Evolutionary conservation across 2,888 invertebrate species (phyloP).

Genomic region (Hirtodrosophila cameraria): DNA sequence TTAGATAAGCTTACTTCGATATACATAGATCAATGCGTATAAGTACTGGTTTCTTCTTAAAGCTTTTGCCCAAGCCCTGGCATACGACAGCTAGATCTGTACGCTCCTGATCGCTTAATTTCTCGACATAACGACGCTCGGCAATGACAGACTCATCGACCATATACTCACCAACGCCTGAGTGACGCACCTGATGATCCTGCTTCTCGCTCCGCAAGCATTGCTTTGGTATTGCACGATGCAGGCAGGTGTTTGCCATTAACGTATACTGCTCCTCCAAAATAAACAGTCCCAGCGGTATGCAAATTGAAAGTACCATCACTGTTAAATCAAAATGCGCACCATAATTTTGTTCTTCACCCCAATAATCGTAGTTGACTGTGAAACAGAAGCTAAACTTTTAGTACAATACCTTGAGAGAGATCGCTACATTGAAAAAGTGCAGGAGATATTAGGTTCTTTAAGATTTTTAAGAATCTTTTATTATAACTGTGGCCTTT

Average conservation of each 20-base stretch:
- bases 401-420: too few species aligned
- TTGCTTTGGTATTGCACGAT: background rate
- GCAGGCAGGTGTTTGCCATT: background rate
- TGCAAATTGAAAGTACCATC: background rate
- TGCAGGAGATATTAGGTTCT: too few species aligned
- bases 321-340: constrained; percentile 8
- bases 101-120: constrained; percentile 10
- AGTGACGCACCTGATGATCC: constrained; percentile 2
- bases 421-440: background rate
- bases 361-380: constrained; percentile 24
- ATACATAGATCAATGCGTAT: constrained; percentile 49
- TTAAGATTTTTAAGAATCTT: too few species aligned
- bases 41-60: constrained; percentile 8
- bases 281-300: constrained; percentile 7
- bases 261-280: constrained; percentile 1
- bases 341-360: constrained; percentile 14
- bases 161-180: background rate
- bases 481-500: too few species aligned
- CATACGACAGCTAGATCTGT: constrained; percentile 22
- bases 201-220: background rate
- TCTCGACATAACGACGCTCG: constrained; percentile 32
- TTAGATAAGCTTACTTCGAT: constrained; percentile 34
- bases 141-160: constrained; percentile 36
- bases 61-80: constrained; percentile 34
- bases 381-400: background rate